phyloP scores from a whole-genome alignment of 2,888 invertebrate genomes.

The Hyppa rectilinea region DNA sequence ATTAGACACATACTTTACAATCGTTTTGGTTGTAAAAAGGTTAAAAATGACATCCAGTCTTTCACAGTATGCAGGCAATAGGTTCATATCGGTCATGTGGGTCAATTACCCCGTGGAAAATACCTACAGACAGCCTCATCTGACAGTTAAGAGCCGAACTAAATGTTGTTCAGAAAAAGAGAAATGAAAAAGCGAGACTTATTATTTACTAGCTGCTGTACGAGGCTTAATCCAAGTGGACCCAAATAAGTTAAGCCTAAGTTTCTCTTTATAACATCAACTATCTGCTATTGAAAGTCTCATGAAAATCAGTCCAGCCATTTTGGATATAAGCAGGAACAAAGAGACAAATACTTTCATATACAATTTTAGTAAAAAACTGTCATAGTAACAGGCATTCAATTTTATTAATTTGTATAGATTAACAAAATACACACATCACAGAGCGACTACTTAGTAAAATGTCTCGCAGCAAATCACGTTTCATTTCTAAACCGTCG shows the following conservation, averaged over 20 bases:
- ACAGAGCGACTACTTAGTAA: conserved; percentile 10
- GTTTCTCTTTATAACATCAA: no score
- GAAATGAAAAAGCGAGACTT: not conserved
- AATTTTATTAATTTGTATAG: no score
- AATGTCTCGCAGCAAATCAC: conserved; percentile 19
- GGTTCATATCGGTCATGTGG: not conserved
- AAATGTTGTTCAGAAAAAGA: not conserved
- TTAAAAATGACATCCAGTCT: not conserved
- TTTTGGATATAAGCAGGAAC: no score
- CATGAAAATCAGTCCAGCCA: no score
- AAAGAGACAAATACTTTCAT: no score
- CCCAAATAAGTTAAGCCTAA: no score
- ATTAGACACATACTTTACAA: not conserved
- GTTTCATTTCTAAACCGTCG: conserved; percentile 12
- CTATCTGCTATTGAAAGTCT: no score
- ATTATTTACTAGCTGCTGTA: conserved; percentile 24
- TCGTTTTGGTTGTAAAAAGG: not conserved
- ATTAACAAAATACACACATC: not conserved
- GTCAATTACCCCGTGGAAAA: not conserved
- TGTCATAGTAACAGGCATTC: no score
- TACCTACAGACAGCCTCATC: not conserved
- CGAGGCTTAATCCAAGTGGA: no score
- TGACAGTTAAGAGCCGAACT: not conserved
- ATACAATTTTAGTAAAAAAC: no score
- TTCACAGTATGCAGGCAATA: not conserved